Conservation (phyloP, 2,113 vertebrate genomes). For the Penelope pileata region DNA sequence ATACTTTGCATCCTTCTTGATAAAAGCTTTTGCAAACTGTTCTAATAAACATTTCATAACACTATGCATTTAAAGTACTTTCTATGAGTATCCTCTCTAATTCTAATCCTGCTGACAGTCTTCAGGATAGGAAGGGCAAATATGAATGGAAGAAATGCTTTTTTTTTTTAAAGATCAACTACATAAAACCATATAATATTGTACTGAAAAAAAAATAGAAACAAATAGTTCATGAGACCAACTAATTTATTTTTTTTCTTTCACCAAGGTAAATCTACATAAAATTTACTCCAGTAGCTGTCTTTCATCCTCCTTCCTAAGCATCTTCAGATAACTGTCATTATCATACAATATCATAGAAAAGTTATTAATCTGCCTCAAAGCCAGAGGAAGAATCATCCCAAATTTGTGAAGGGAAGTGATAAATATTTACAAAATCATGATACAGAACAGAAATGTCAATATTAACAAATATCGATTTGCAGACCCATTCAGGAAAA, state of each 20-base stretch:
- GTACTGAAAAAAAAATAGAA: neutral
- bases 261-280: neutral
- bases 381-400: neutral
- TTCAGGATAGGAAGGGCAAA: neutral
- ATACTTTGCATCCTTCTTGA: neutral
- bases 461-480: neutral
- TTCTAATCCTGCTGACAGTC: neutral
- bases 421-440: neutral
- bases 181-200: neutral
- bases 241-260: neutral
- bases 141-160: neutral
- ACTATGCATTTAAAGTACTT: neutral
- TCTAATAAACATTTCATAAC: neutral
- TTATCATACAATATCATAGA: neutral
- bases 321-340: rapidly evolving
- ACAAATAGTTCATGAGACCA: neutral
- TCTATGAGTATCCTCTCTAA: neutral
- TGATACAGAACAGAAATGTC: neutral
- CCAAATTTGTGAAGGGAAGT: neutral
- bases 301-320: neutral
- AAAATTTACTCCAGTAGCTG: neutral
- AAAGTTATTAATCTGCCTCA: neutral
- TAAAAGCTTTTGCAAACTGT: neutral
- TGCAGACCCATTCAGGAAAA: neutral
- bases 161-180: neutral